These are phyloP conservation scores for Oreocharis arfaki DNA, from an alignment of 2,113 vertebrate genomes.

Conservation along the genomic window DNA sequence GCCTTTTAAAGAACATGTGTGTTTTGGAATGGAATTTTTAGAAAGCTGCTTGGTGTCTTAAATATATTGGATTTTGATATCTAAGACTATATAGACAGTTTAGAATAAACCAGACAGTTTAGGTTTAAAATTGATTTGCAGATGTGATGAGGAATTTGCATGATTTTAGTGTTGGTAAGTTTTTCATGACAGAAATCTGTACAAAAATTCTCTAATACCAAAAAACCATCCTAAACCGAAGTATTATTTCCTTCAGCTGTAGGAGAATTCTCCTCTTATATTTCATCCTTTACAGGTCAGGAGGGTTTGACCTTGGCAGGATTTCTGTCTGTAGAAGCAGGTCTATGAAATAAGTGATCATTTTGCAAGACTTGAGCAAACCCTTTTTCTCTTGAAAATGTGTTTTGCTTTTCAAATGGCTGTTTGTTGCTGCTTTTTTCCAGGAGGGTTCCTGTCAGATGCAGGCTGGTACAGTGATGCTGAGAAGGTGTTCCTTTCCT, in stretches of 20 bases:
- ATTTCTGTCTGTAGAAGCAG: not conserved
- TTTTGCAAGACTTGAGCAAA: not conserved
- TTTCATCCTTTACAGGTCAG: not conserved
- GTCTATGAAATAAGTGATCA: rapidly evolving
- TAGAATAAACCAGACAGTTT: too few species aligned
- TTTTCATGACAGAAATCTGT: not conserved
- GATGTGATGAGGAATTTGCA: not conserved
- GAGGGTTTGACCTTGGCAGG: not conserved
- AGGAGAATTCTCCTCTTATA: not conserved
- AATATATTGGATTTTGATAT: not conserved
- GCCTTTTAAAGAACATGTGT: not conserved
- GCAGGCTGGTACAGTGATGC: conserved; percentile 98
- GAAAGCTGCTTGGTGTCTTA: not conserved
- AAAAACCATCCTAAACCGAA: not conserved
- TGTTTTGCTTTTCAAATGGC: not conserved
- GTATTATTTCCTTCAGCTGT: not conserved
- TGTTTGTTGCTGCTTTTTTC: not conserved
- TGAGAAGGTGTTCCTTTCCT: conserved; percentile 96
- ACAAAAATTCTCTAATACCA: not conserved
- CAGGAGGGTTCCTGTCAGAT: conserved; percentile 95
- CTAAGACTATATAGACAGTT: not conserved
- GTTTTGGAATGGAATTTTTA: not conserved
- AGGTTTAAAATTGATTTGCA: not conserved
- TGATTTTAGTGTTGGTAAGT: not conserved
- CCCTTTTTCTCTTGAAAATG: not conserved